Evolutionary conservation across 1,140 invertebrate genomes (phyloP).

Genomic region (Limonius californicus): DNA sequence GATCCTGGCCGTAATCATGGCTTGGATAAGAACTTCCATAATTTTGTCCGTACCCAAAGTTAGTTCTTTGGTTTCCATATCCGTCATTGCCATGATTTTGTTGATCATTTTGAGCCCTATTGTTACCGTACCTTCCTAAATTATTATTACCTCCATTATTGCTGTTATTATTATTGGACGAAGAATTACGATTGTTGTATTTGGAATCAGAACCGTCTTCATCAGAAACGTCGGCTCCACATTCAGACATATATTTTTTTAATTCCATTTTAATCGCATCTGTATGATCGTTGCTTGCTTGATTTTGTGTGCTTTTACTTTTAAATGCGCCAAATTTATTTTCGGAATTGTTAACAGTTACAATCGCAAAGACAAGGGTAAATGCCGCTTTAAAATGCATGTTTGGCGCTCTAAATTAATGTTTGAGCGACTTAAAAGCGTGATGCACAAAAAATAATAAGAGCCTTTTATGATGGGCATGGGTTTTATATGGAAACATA

Average conservation of each 20-base stretch:
- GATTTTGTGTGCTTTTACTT: constrained; percentile 10
- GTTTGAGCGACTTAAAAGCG: too few relatives aligned
- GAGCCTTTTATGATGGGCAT: too few relatives aligned
- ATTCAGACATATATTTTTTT: constrained; percentile 23
- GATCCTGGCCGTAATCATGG: too few relatives aligned
- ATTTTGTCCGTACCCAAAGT: too few relatives aligned
- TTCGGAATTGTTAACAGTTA: constrained; percentile 17
- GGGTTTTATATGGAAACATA: too few relatives aligned
- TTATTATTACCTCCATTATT: neutral
- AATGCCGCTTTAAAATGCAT: too few relatives aligned
- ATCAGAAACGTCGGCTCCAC: constrained; percentile 19
- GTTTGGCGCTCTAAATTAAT: too few relatives aligned
- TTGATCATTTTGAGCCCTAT: neutral
- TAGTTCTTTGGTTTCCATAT: neutral
- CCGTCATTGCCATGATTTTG: neutral
- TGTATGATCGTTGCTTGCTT: constrained; percentile 17
- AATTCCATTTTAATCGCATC: constrained; percentile 24
- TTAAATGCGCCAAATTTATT: constrained; percentile 20
- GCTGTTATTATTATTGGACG: neutral
- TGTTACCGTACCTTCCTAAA: too few relatives aligned
- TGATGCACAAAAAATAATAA: too few relatives aligned
- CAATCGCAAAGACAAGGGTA: too few relatives aligned
- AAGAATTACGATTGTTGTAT: neutral
- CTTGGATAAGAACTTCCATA: too few relatives aligned
- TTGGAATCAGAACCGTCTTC: constrained; percentile 4